These are phyloP conservation scores for Notocelia uddmanniana DNA, from an alignment of 2,888 invertebrate genomes.

Conservation along the genomic window DNA sequence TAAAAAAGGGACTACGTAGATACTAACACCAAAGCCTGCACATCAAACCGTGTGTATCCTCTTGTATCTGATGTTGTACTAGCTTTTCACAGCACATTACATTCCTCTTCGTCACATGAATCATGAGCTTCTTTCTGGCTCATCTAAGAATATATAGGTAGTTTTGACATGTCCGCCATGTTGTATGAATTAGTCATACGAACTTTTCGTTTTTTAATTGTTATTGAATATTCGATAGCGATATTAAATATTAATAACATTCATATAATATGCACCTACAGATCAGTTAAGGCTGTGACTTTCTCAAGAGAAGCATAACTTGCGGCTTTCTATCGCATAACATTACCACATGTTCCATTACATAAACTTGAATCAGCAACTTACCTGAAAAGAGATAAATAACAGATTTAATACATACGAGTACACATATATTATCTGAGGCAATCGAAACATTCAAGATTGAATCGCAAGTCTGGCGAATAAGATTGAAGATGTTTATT, in stretches of 20 bases:
- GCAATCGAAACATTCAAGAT: background rate
- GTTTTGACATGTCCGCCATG: background rate
- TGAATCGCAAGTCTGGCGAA: background rate
- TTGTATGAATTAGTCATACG: background rate
- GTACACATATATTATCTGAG: background rate
- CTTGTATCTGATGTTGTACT: no score
- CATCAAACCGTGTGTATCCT: no score
- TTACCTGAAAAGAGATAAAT: constrained; percentile 55
- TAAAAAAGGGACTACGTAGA: no score
- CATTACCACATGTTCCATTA: constrained; percentile 46
- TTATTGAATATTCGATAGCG: background rate
- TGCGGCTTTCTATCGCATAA: constrained; percentile 47
- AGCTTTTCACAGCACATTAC: no score
- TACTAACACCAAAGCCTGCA: no score
- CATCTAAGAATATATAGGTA: no score
- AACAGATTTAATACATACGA: constrained; percentile 38
- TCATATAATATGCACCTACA: background rate
- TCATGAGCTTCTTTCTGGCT: no score
- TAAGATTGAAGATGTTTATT: constrained; percentile 5
- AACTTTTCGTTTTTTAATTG: background rate
- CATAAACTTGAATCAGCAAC: constrained; percentile 42
- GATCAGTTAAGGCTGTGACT: constrained; percentile 5
- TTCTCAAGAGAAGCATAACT: constrained; percentile 31
- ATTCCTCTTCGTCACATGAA: no score
- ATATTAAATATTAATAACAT: constrained; percentile 19